Evolutionary conservation across 2,888 invertebrate species (phyloP).

Genomic region (Trichogramma evanescens): DNA sequence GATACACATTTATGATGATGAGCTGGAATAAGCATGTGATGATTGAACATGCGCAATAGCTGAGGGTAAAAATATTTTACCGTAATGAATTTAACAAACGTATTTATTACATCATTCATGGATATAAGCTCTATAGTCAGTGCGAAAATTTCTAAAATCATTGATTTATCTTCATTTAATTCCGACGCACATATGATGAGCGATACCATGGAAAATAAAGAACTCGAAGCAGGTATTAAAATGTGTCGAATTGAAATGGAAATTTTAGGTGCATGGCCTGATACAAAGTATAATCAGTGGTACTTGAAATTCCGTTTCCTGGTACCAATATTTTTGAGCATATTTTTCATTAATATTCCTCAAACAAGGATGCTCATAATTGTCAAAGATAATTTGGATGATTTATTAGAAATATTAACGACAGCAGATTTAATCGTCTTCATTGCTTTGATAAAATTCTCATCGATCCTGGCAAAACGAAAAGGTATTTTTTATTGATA

Average conservation of each 20-base stretch:
- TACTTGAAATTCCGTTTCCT: not conserved
- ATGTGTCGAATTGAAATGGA: not conserved
- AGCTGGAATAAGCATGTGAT: too few species aligned
- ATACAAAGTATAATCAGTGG: not conserved
- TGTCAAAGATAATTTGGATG: conserved; percentile 13
- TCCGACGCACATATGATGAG: too few species aligned
- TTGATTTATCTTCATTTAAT: too few species aligned
- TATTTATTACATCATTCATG: too few species aligned
- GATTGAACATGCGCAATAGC: too few species aligned
- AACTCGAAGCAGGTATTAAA: too few species aligned
- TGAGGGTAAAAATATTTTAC: too few species aligned
- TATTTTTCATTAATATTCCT: conserved; percentile 13
- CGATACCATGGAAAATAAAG: too few species aligned
- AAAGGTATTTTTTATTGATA: conserved; percentile 2
- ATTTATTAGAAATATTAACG: conserved; percentile 10
- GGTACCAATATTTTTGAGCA: conserved; percentile 6
- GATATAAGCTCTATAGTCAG: too few species aligned
- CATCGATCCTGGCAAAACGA: conserved; percentile 10
- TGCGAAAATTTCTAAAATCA: too few species aligned
- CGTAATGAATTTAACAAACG: too few species aligned
- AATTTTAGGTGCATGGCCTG: conserved; percentile 11
- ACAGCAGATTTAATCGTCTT: conserved; percentile 4
- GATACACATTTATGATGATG: too few species aligned
- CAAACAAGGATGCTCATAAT: conserved; percentile 14
- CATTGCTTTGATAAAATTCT: conserved; percentile 3